Percentiles rank a stretch among this genome's conserved stretches.
phyloP scores from a whole-genome alignment of 2,888 invertebrate species.

The Belgica antarctica region DNA sequence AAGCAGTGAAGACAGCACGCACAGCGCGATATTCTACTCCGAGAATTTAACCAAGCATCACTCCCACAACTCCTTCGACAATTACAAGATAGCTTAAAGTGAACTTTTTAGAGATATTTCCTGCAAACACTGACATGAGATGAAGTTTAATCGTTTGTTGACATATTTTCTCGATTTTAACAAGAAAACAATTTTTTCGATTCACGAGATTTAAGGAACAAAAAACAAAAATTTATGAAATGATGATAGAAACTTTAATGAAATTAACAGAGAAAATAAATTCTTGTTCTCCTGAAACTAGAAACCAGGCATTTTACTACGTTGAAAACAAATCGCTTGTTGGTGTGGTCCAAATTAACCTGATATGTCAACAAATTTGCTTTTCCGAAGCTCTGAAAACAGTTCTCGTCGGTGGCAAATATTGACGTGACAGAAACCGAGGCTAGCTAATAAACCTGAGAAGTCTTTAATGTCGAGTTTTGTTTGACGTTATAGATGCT shows the following conservation, averaged over 20 bases:
- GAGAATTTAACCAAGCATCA: slow-evolving; percentile 35
- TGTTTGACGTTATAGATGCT: not conserved
- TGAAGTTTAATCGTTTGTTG: slow-evolving; percentile 24
- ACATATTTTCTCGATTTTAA: no score
- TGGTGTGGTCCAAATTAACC: slow-evolving; percentile 14
- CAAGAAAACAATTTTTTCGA: slow-evolving; percentile 10
- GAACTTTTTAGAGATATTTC: not conserved
- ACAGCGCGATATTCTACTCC: slow-evolving; percentile 32
- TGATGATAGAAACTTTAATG: slow-evolving; percentile 24
- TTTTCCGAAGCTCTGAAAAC: slow-evolving; percentile 7
- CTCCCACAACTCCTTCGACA: slow-evolving; percentile 37
- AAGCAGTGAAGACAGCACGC: slow-evolving; percentile 43
- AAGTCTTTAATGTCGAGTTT: not conserved
- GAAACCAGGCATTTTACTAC: not conserved
- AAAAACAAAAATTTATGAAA: not conserved
- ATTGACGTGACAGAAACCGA: not conserved
- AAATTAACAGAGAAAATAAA: slow-evolving; percentile 15
- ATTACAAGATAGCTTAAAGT: slow-evolving; percentile 33
- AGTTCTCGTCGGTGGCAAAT: not conserved
- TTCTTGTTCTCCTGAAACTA: slow-evolving; percentile 28
- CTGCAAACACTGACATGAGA: not conserved
- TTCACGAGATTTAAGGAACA: slow-evolving; percentile 13
- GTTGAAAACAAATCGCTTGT: not conserved
- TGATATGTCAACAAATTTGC: slow-evolving; percentile 4
- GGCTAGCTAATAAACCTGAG: slow-evolving; percentile 4